These are phyloP conservation scores for Oscheius sp. DNA, from an alignment of 2,888 invertebrate species.

Conservation along the genomic window DNA sequence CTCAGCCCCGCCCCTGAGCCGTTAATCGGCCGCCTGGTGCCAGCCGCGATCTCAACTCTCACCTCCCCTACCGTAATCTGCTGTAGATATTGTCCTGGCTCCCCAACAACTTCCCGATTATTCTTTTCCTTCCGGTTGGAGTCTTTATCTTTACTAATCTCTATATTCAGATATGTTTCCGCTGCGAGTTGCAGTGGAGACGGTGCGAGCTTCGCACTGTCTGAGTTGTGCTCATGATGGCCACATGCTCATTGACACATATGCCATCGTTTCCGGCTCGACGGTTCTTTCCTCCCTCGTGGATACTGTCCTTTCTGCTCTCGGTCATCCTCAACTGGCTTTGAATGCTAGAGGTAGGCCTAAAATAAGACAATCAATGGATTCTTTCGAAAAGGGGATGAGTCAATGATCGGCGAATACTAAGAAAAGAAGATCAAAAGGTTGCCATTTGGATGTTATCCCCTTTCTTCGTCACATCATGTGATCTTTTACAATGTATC, in stretches of 20 bases:
- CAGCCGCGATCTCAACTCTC: constrained; percentile 15
- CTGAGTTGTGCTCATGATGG: constrained; percentile 68
- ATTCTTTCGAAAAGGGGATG: too few relatives aligned
- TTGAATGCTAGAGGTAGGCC: constrained; percentile 73
- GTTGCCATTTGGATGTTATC: too few relatives aligned
- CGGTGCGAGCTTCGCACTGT: constrained; percentile 66
- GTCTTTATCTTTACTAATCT: constrained; percentile 5
- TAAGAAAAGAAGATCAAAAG: too few relatives aligned
- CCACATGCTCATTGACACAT: constrained; percentile 79
- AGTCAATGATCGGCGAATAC: too few relatives aligned
- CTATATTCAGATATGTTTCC: constrained; percentile 74
- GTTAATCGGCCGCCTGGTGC: constrained; percentile 32
- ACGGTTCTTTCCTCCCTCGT: constrained; percentile 78
- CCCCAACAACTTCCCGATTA: not conserved
- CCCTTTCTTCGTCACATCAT: too few relatives aligned
- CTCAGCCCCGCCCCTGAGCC: constrained; percentile 26
- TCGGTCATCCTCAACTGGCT: constrained; percentile 80
- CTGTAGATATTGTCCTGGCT: not conserved
- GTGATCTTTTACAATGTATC: not conserved
- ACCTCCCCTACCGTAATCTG: constrained; percentile 4
- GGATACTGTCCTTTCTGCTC: constrained; percentile 85
- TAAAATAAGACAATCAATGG: not conserved
- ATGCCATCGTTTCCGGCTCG: constrained; percentile 83
- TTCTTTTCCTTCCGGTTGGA: not conserved
- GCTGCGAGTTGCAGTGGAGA: constrained; percentile 91